Base-by-base conservation (phyloP, 2,113 vertebrate genomes). In the Sialia sialis region DNA sequence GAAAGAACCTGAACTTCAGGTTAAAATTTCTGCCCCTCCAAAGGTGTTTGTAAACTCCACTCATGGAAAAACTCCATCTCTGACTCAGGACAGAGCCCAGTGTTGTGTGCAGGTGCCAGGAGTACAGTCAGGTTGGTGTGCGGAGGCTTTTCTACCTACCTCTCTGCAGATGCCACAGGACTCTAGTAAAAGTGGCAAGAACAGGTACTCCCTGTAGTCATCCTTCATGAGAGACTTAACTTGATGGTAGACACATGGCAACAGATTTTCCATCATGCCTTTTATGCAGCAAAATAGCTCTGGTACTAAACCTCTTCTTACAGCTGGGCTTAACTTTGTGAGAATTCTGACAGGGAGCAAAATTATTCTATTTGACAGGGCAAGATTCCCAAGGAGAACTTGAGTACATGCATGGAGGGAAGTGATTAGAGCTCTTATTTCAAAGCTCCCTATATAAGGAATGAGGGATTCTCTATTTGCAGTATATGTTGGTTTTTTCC, bases 371-470 rank as follows among this genome's bases (percentile, higher is more conserved):
- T 49, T 39, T 55, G 69, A 70, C 10, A 58, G 16, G 63, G 15
- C 7, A 87, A 63, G 32, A 34, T 82, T 14, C 34, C 34, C 8
- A 16, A 29, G 14, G 14, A 79, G 41, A 86, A 22, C 12, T 36
- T 0, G 0, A 62, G 25, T 66, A 44, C 13, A 4, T 11, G 15
- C 22, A 46, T 4, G 17, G n/a, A 73, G 58, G 5, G 51, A 88
- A 86, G 12, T 48, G 18, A 56, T 43, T 34, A 59, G 36, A 86
- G 32, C 26, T 34, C 29, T 21, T 25, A 67, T 55, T 78, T 90
- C 75, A 63, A 59, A 72, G 20, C 11, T 72, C 34, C 89, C 49
- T 44, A 36, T 8, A 7, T 25, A 46, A 49, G 4, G 11, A 81
- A 13, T 32, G 49, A 77, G 25, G 16, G 19, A 51, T 34, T 92